phyloP scores from a whole-genome alignment of 2,113 vertebrate genomes.

The Cyanoliseus patagonus region DNA sequence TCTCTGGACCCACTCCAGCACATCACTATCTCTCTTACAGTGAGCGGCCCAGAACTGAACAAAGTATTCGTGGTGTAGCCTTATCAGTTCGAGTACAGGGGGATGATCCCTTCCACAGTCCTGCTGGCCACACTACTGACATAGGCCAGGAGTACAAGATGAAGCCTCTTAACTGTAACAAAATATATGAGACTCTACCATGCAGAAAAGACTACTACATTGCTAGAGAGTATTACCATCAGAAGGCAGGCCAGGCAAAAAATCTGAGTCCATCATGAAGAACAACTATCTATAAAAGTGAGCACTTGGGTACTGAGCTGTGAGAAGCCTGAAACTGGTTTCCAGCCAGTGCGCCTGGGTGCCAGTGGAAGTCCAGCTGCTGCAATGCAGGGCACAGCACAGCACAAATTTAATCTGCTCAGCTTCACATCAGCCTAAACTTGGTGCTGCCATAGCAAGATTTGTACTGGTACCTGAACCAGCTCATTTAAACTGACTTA shows the following conservation, averaged over 20 bases:
- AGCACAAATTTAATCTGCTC: background rate
- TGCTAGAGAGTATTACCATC: background rate
- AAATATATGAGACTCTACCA: background rate
- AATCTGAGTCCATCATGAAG: background rate
- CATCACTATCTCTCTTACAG: background rate
- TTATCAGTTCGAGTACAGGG: background rate
- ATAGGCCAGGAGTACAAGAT: background rate
- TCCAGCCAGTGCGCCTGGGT: background rate
- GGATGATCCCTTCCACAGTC: background rate
- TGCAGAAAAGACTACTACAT: background rate
- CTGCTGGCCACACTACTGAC: background rate
- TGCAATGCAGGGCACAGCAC: background rate
- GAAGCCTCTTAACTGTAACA: background rate
- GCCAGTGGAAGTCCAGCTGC: rapidly evolving
- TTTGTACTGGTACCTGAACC: background rate
- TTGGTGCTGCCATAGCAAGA: background rate
- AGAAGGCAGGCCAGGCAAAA: background rate
- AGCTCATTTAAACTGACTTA: background rate
- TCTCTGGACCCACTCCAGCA: background rate
- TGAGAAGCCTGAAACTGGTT: background rate
- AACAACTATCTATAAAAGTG: background rate
- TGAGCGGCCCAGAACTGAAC: background rate
- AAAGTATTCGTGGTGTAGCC: rapidly evolving
- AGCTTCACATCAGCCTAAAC: background rate
- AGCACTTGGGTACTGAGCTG: background rate